Evolutionary conservation across 2,888 invertebrate species (phyloP).

Genomic region (Drosophila borborema): DNA sequence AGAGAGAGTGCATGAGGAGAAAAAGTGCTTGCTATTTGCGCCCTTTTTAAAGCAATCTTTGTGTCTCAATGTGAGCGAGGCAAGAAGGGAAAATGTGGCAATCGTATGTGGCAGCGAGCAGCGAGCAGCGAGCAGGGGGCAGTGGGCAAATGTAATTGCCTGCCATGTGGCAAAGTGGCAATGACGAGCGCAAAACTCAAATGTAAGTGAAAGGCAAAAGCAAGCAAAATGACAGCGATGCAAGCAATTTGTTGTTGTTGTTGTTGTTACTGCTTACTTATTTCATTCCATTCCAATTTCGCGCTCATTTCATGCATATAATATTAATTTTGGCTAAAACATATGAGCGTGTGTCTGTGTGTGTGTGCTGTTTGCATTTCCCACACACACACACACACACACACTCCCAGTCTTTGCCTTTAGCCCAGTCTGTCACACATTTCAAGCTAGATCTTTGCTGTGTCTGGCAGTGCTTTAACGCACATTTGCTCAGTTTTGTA

Average conservation of each 20-base stretch:
- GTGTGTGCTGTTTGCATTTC: not conserved
- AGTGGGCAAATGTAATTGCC: conserved; percentile 44
- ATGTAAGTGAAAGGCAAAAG: conserved; percentile 36
- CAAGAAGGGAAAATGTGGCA: conserved; percentile 10
- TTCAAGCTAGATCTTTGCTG: conserved; percentile 2
- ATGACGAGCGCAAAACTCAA: conserved; percentile 53
- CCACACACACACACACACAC: not conserved
- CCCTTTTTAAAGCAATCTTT: conserved; percentile 31
- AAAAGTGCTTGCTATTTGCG: conserved; percentile 13
- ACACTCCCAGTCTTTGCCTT: not conserved
- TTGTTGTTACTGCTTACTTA: conserved; percentile 51
- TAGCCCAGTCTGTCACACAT: not conserved
- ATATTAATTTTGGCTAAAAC: conserved; percentile 70
- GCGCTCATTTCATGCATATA: conserved; percentile 79
- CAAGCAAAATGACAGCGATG: conserved; percentile 35
- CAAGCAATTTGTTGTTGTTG: conserved; percentile 16
- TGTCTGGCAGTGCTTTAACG: conserved; percentile 35
- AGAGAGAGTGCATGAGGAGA: not conserved
- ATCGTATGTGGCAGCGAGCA: not conserved
- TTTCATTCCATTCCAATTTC: conserved; percentile 80
- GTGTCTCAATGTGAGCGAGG: conserved; percentile 26
- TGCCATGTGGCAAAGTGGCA: conserved; percentile 65
- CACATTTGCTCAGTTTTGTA: conserved; percentile 64
- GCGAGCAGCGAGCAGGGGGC: not conserved
- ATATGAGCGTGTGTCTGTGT: conserved; percentile 25